These are phyloP conservation scores for Rotaria sp. DNA, from an alignment of 2,888 invertebrate genomes.

Conservation along the genomic window DNA sequence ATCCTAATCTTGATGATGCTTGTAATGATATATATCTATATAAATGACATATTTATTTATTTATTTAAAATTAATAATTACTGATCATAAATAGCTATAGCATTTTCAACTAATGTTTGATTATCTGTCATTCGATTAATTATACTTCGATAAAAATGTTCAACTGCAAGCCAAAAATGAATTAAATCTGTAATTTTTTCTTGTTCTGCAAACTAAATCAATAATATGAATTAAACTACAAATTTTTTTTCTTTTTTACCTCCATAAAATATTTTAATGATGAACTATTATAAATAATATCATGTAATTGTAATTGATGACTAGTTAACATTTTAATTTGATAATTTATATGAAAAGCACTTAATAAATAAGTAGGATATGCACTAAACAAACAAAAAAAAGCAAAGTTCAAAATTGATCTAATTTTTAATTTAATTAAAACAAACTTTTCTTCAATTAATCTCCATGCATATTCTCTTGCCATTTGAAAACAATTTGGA, in stretches of 20 bases:
- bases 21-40: slow-evolving; percentile 9
- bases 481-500: slow-evolving; percentile 3
- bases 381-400: background rate
- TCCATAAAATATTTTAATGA: slow-evolving; percentile 8
- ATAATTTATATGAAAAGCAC: slow-evolving; percentile 2
- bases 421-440: background rate
- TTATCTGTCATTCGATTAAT: slow-evolving; percentile 10
- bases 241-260: background rate
- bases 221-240: background rate
- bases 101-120: slow-evolving; percentile 23
- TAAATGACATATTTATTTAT: background rate
- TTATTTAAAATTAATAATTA: background rate
- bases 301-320: slow-evolving; percentile 8
- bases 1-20: background rate
- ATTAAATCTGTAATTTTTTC: background rate
- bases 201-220: background rate
- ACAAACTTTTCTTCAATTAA: slow-evolving; percentile 4
- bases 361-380: background rate
- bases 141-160: background rate
- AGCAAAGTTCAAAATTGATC: background rate
- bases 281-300: slow-evolving; percentile 16
- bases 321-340: slow-evolving; percentile 9
- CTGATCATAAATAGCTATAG: background rate
- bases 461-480: background rate
- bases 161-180: slow-evolving; percentile 14